phyloP scores from a whole-genome alignment of 2,888 invertebrate genomes.

The Pedicia rivosa region DNA sequence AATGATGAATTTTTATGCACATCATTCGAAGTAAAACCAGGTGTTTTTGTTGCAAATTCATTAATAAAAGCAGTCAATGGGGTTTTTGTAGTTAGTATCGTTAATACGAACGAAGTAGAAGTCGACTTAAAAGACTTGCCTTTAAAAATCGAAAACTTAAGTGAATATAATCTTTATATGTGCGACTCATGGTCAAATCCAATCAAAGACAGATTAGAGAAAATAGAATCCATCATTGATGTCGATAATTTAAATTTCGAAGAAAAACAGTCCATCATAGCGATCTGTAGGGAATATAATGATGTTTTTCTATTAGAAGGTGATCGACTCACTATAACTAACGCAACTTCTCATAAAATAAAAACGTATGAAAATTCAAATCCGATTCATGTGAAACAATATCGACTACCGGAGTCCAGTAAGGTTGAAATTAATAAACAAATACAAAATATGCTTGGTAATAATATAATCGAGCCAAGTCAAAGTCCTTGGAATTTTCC shows the following conservation, averaged over 20 bases:
- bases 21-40: not conserved
- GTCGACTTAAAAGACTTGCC: not conserved
- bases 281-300: conserved; percentile 1
- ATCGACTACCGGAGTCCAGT: not conserved
- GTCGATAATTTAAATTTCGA: not conserved
- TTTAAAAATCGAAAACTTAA: not conserved
- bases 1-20: not conserved
- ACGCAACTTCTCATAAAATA: conserved; percentile 9
- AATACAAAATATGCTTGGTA: not conserved
- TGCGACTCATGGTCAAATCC: not conserved
- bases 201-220: not conserved
- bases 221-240: not conserved
- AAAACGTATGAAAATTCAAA: not conserved
- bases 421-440: not conserved
- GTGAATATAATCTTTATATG: not conserved
- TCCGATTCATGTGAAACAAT: conserved; percentile 3
- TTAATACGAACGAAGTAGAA: not conserved
- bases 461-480: not conserved
- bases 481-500: not conserved
- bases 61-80: not conserved
- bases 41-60: not conserved
- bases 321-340: conserved; percentile 17
- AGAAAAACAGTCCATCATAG: not conserved
- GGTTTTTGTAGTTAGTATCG: not conserved
- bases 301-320: conserved; percentile 19